Evolutionary conservation across 2,797 vertebrate genomes (phyloP), one percentile per base, ranked within the genome.

Genomic region (Lemur catta): DNA sequence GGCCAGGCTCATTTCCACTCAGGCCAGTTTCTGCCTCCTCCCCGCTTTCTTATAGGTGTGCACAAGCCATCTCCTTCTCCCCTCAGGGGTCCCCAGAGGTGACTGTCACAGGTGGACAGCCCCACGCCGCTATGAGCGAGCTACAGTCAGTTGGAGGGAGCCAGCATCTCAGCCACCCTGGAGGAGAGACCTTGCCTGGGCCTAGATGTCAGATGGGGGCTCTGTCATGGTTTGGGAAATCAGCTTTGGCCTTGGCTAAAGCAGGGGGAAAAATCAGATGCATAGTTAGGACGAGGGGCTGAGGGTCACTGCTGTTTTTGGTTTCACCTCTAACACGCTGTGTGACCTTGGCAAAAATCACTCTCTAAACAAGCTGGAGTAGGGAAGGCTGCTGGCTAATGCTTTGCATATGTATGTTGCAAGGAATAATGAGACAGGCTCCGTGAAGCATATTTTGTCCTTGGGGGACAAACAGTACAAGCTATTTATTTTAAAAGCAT

Each of bases 401-500:
- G 89, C 50, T 69, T 96, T 91, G 65, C 97, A 93, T 67, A 17
- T 91, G 96, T 79, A 48, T 80, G 79, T 65, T 80, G 91, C 79
- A 82, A 94, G 93, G 84, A 89, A 50, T 92, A 72, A 95, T 17
- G 52, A 96, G 89, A 24, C 85, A 52, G 89, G 65, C 91, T 96
- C 89, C 65, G 20, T 0, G 65, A 72, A 94, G 48, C 80, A 28
- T 84, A 89, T 91, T 97, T 95, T 94, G 52, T 97, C 89, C 89
- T 92, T 55, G 71, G 81, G 95, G 95, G 94, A 93, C 91, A 96
- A 97, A 95, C 28, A 97, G 94, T 93, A 50, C 71, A 76, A 91
- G 43, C 71, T 96, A 95, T 97, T 97, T 97, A 97, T 96, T 95
- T 91, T 80, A 93, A 96, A 61, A 96, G 79, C 75, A 26, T 76